These are phyloP conservation scores for Pararge aegeria DNA, from an alignment of 1,140 invertebrate genomes.

Conservation along the genomic window DNA sequence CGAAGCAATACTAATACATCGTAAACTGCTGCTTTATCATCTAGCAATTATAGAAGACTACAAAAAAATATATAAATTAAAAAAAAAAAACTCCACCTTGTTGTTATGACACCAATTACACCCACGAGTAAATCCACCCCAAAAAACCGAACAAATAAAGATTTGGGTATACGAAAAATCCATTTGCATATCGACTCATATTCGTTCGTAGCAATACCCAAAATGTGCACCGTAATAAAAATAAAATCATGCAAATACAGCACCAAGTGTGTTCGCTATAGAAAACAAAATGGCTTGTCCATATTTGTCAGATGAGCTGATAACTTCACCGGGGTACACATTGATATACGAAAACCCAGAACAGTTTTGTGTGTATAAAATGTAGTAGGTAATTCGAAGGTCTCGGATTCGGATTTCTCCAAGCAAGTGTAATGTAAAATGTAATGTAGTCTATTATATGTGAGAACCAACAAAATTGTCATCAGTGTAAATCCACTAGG, in stretches of 20 bases:
- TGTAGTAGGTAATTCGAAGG: no score
- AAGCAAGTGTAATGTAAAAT: no score
- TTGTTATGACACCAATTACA: not conserved
- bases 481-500: no score
- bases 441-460: no score
- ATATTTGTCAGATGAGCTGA: constrained; percentile 35
- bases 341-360: not conserved
- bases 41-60: no score
- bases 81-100: no score
- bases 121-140: not conserved
- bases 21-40: no score
- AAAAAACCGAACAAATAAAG: constrained; percentile 13
- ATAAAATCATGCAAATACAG: constrained; percentile 21
- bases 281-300: constrained; percentile 33
- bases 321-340: constrained; percentile 30
- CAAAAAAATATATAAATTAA: no score
- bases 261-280: constrained; percentile 24
- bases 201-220: constrained; percentile 9
- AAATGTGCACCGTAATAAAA: not conserved
- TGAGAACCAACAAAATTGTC: no score
- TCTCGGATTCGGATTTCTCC: no score
- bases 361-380: not conserved
- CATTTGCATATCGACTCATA: constrained; percentile 37
- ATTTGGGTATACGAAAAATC: constrained; percentile 33
- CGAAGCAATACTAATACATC: no score